Percentiles rank a stretch among this genome's conserved stretches.
phyloP scores from a whole-genome alignment of 23 tunicate species.

The Ciona savignyi region DNA sequence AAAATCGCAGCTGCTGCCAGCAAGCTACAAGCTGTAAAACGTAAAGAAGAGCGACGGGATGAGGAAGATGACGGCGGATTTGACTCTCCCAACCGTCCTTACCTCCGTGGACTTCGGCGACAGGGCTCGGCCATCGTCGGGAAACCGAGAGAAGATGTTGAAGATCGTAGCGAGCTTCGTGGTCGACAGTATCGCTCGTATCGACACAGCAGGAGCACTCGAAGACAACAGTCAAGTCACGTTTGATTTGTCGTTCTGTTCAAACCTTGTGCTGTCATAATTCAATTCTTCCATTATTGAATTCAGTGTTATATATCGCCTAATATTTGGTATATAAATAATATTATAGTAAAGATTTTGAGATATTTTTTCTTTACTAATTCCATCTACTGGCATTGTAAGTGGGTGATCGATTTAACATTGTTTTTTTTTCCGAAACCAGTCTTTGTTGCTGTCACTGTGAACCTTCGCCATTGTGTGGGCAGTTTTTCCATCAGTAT shows the following conservation, averaged over 20 bases:
- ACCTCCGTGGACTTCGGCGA: constrained; percentile 36
- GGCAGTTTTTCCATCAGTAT: not conserved
- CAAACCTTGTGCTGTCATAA: no score
- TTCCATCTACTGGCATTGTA: no score
- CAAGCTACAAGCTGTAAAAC: not conserved
- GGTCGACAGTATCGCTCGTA: constrained; percentile 47
- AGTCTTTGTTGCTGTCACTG: not conserved
- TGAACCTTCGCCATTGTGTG: not conserved
- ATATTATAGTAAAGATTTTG: no score
- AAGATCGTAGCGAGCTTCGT: constrained; percentile 4
- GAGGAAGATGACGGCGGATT: constrained; percentile 66
- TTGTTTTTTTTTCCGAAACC: not conserved
- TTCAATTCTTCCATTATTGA: no score
- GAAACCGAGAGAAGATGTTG: not conserved
- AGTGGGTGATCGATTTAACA: no score
- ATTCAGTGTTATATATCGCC: no score
- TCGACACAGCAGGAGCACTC: constrained; percentile 4
- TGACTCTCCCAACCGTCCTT: constrained; percentile 39
- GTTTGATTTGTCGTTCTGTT: no score
- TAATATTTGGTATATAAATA: no score
- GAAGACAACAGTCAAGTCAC: constrained; percentile 45
- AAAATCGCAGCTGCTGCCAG: constrained; percentile 38
- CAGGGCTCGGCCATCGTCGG: constrained; percentile 47
- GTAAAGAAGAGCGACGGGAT: constrained; percentile 6
- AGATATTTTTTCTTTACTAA: no score